Conservation (phyloP, 2,888 invertebrate genomes). For the Crepidodera aurea region DNA sequence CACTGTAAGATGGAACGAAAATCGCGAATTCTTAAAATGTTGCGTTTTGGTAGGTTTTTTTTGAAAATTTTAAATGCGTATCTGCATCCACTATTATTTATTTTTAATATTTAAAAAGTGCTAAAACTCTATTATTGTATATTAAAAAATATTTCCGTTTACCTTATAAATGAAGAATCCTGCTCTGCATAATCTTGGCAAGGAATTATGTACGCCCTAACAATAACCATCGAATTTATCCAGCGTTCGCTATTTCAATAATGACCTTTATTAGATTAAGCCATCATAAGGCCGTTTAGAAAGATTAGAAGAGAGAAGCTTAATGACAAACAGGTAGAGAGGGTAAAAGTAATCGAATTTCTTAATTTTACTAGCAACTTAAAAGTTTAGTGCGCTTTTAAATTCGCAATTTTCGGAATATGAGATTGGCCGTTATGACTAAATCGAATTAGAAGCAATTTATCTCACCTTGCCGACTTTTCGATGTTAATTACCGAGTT, state of each 20-base stretch:
- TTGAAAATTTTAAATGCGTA: too few species aligned
- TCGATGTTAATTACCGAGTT: neutral
- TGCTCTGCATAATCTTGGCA: slow-evolving; percentile 46
- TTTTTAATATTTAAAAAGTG: too few species aligned
- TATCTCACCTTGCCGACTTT: slow-evolving; percentile 14
- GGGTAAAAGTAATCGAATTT: slow-evolving; percentile 52
- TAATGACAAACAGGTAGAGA: slow-evolving; percentile 53
- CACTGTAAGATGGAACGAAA: too few species aligned
- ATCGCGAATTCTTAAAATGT: too few species aligned
- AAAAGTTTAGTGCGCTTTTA: slow-evolving; percentile 49
- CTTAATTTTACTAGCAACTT: slow-evolving; percentile 50
- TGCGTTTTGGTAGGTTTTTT: too few species aligned
- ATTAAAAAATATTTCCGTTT: too few species aligned
- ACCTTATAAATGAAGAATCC: too few species aligned
- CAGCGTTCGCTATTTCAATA: slow-evolving; percentile 52
- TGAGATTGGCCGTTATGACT: slow-evolving; percentile 37
- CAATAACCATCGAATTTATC: slow-evolving; percentile 56
- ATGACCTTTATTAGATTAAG: slow-evolving; percentile 57
- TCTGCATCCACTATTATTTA: too few species aligned
- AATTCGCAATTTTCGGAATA: slow-evolving; percentile 44
- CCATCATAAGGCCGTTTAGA: slow-evolving; percentile 53
- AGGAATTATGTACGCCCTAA: slow-evolving; percentile 53
- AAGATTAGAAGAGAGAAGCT: slow-evolving; percentile 50
- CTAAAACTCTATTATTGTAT: too few species aligned
- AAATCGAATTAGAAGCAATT: slow-evolving; percentile 27